These are phyloP conservation scores for Asbolus verrucosus DNA, from an alignment of 1,140 invertebrate species.

Conservation along the genomic window DNA sequence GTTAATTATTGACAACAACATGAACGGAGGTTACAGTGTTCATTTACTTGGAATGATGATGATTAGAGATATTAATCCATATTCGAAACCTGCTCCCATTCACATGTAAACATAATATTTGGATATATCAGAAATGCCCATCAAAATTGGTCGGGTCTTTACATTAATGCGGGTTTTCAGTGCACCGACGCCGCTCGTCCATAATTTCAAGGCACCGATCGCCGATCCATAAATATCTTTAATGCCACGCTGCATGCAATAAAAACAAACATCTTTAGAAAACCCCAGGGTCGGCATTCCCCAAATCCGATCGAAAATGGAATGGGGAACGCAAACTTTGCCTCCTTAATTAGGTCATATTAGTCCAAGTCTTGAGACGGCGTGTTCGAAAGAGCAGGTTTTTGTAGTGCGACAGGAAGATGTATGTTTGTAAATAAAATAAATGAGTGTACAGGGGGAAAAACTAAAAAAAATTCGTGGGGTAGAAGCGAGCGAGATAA, in stretches of 20 bases:
- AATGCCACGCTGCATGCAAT: no score
- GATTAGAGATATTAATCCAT: conserved; percentile 28
- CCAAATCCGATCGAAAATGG: no score
- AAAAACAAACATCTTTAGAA: no score
- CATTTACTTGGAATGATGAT: conserved; percentile 9
- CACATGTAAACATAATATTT: conserved; percentile 13
- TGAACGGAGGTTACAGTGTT: conserved; percentile 5
- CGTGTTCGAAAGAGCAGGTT: conserved; percentile 1
- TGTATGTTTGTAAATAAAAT: conserved; percentile 30
- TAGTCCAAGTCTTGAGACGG: neutral
- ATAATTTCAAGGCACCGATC: no score
- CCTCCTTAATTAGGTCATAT: conserved; percentile 21
- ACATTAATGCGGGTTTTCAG: no score
- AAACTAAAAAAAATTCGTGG: conserved; percentile 19
- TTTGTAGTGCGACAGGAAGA: conserved; percentile 28
- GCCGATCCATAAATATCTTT: no score
- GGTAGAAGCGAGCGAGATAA: conserved; percentile 9
- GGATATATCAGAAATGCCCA: neutral
- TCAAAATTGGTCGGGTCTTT: conserved; percentile 6
- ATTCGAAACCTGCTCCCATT: conserved; percentile 6
- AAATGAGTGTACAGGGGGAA: conserved; percentile 15
- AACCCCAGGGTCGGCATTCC: no score
- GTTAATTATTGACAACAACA: conserved; percentile 25
- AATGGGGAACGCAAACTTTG: conserved; percentile 4
- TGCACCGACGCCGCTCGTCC: no score